Conservation (phyloP, 1,140 invertebrate genomes). For the Cydia fagiglandana region DNA sequence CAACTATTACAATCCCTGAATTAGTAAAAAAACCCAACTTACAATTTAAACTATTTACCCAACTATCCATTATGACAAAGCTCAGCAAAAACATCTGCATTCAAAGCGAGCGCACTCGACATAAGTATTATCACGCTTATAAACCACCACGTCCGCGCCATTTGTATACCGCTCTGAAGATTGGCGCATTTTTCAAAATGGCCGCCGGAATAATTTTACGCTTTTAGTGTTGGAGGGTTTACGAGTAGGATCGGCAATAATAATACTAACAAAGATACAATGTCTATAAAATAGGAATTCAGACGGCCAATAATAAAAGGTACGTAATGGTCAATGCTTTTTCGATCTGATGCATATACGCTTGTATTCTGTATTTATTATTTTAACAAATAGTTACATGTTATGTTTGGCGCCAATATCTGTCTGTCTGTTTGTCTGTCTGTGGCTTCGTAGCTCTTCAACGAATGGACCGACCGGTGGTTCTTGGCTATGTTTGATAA, state of each 20-base stretch:
- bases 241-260: neutral
- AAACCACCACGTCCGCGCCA: constrained; percentile 2
- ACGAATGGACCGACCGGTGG: no score
- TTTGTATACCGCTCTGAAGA: constrained; percentile 12
- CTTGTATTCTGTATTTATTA: no score
- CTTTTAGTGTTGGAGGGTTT: constrained; percentile 24
- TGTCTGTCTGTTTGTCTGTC: no score
- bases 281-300: no score
- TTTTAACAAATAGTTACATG: no score
- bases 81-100: constrained; percentile 8
- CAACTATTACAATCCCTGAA: no score
- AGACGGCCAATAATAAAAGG: no score
- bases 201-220: constrained; percentile 54
- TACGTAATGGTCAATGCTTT: no score
- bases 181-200: constrained; percentile 52
- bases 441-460: no score
- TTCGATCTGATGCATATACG: no score
- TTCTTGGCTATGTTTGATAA: no score
- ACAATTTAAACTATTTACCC: neutral
- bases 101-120: constrained; percentile 15
- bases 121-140: neutral
- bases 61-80: neutral
- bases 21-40: neutral
- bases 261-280: neutral
- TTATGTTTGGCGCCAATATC: no score